Conservation (phyloP, 2,888 invertebrate species). For the Dorcus parallelipipedus region DNA sequence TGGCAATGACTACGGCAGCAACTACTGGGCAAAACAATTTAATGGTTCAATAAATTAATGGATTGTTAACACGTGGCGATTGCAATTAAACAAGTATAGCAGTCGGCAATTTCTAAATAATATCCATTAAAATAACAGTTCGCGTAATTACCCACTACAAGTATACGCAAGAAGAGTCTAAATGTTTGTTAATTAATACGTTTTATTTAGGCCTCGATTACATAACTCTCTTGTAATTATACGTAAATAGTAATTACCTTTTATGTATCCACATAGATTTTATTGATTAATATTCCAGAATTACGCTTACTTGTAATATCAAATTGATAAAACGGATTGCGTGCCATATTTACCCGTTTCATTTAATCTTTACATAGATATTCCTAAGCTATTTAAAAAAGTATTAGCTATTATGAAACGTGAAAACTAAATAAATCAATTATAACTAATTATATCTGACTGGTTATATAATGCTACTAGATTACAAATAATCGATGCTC, state of each 20-base stretch:
- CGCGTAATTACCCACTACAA: constrained; percentile 21
- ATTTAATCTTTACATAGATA: too few relatives aligned
- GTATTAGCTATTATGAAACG: too few relatives aligned
- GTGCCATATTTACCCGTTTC: too few relatives aligned
- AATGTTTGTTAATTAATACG: constrained; percentile 24
- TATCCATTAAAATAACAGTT: constrained; percentile 22
- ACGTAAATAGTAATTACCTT: constrained; percentile 15
- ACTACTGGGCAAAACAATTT: constrained; percentile 5
- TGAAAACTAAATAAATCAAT: too few relatives aligned
- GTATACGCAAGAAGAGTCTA: constrained; percentile 18
- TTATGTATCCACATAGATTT: neutral
- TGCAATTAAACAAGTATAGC: constrained; percentile 12
- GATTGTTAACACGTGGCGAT: constrained; percentile 16
- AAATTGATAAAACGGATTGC: neutral
- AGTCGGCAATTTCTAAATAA: constrained; percentile 25
- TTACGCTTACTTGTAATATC: neutral
- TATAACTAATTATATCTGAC: too few relatives aligned
- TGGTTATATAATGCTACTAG: too few relatives aligned
- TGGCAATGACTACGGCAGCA: too few relatives aligned
- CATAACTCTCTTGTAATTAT: constrained; percentile 14
- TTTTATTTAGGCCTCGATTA: constrained; percentile 18
- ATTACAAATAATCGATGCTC: too few relatives aligned
- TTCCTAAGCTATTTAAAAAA: too few relatives aligned
- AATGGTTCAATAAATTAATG: constrained; percentile 17
- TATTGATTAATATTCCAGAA: neutral